Percentiles rank a stretch among this genome's conserved stretches.
Conservation (phyloP, 1,140 invertebrate genomes). For the Calycopis cecrops region DNA sequence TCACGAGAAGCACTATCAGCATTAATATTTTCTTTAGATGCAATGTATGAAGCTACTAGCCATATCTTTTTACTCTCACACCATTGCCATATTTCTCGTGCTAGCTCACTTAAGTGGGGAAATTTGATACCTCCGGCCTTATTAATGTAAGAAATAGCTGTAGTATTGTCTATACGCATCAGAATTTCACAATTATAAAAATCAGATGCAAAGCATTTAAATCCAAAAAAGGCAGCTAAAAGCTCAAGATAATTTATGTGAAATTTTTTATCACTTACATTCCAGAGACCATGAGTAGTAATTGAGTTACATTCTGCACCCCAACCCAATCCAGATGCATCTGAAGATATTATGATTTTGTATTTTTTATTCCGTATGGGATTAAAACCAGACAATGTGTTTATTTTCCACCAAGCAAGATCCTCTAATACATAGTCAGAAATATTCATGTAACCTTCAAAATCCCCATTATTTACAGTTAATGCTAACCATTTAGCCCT, state of each 20-base stretch:
- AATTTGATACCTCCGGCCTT: conserved; percentile 1
- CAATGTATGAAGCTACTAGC: conserved; percentile 12
- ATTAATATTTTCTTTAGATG: conserved; percentile 8
- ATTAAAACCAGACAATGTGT: too few relatives aligned
- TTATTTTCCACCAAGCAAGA: too few relatives aligned
- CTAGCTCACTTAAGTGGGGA: neutral
- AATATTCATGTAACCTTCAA: too few relatives aligned
- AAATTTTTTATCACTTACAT: conserved; percentile 11
- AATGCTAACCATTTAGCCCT: conserved; percentile 13
- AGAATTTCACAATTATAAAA: neutral
- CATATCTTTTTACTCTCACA: conserved; percentile 3
- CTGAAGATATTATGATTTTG: too few relatives aligned
- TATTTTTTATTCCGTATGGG: too few relatives aligned
- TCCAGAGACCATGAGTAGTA: neutral
- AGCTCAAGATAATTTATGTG: conserved; percentile 3
- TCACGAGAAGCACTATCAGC: conserved; percentile 13
- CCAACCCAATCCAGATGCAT: too few relatives aligned
- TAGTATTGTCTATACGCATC: neutral
- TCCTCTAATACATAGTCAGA: too few relatives aligned
- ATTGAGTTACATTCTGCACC: neutral
- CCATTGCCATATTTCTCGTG: neutral
- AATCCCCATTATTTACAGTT: neutral
- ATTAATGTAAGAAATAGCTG: conserved; percentile 4
- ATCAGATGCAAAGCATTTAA: neutral
- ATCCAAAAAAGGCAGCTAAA: neutral